Conservation (phyloP, 1,140 invertebrate genomes). For the Aphidius gifuensis region DNA sequence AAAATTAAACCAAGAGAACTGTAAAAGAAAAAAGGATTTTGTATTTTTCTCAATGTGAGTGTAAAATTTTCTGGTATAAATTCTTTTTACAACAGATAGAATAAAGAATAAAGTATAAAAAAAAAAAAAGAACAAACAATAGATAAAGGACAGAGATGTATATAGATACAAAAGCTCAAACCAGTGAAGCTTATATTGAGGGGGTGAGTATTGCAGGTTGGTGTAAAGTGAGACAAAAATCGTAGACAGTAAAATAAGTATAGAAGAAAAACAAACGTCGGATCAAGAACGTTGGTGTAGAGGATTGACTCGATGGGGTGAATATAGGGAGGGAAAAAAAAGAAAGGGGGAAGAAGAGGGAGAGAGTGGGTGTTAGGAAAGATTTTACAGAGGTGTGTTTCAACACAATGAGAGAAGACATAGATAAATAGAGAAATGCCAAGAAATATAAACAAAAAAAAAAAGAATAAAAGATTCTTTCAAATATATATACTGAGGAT, state of each 20-base stretch:
- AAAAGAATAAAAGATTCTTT: background rate
- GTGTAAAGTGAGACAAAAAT: slow-evolving; percentile 2
- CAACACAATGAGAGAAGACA: slow-evolving; percentile 3
- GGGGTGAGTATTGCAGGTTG: slow-evolving; percentile 5
- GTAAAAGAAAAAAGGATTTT: no score
- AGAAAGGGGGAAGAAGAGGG: background rate
- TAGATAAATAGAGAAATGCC: slow-evolving; percentile 19
- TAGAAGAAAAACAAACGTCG: slow-evolving; percentile 15
- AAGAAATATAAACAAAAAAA: background rate
- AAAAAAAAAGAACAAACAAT: background rate
- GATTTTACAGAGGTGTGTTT: background rate
- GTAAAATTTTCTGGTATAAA: no score
- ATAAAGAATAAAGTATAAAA: background rate
- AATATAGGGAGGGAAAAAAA: background rate
- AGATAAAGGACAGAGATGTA: slow-evolving; percentile 1
- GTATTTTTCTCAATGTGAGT: no score
- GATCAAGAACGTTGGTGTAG: background rate
- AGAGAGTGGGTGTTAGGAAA: background rate
- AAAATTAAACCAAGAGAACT: no score
- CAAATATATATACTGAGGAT: background rate
- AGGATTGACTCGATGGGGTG: background rate
- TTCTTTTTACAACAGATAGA: no score
- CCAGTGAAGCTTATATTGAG: background rate
- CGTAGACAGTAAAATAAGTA: slow-evolving; percentile 10
- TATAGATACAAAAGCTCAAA: slow-evolving; percentile 1